A percentile compares a stretch with the other conserved stretches of the same genome.
Evolutionary conservation across 2,113 vertebrate species (phyloP).

Genomic region (Chamaea fasciata): DNA sequence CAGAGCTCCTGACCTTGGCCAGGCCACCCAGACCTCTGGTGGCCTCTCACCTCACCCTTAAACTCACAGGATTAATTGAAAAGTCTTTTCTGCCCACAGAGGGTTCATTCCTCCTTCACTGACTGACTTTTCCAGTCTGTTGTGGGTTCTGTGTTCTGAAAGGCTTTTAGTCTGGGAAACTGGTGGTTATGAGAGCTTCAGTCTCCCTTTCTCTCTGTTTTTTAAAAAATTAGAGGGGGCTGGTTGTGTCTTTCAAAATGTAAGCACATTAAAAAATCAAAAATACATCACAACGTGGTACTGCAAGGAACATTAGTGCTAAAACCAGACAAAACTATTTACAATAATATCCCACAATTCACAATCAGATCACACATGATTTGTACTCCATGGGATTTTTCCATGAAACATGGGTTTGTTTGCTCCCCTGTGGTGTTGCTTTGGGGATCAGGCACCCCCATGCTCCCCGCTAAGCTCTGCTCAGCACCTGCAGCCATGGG

Average conservation of each 20-base stretch:
- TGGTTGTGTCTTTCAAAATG: neutral
- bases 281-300: accelerated
- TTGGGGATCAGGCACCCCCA: neutral
- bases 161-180: neutral
- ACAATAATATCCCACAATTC: neutral
- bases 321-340: neutral
- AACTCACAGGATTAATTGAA: neutral
- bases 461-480: accelerated
- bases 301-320: neutral
- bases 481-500: neutral
- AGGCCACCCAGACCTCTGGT: conserved; percentile 12
- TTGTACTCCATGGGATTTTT: neutral
- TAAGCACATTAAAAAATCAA: neutral
- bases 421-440: accelerated
- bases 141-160: neutral
- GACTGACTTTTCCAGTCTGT: neutral
- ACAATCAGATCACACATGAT: neutral
- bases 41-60: neutral
- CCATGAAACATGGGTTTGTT: accelerated
- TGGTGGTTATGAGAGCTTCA: neutral
- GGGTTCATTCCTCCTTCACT: neutral
- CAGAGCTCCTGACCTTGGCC: conserved; percentile 60
- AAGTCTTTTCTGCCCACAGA: neutral
- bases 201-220: neutral
- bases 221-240: neutral